Evolutionary conservation across 2,888 invertebrate species (phyloP), one percentile per base, ranked within the genome.

Genomic region (Chelonus formosanus): DNA sequence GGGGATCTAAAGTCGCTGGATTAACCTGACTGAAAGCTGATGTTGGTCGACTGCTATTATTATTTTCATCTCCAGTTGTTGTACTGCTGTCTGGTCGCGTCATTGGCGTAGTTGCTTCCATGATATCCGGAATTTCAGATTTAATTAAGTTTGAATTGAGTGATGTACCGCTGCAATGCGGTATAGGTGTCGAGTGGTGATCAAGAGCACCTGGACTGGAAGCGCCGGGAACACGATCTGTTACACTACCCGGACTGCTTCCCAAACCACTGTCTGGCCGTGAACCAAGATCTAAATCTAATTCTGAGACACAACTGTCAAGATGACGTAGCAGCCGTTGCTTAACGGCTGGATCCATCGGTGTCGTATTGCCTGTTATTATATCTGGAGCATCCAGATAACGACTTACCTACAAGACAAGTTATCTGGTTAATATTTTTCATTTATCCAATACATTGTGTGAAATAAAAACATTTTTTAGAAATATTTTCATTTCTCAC

Each of bases 341-440:
- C 67, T 88, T 86, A 10, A 89, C 86, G 2, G 88, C 88, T 1
- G 86, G 84, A 67, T 89, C 89, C 71, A 88, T 84, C 47, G 87
- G 85, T 36, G 86, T 85, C 79, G 88, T 87, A 62, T 83, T 84
- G 44, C 86, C 85, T 32, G 88, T 86, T 76, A 88, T 88, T 63
- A 88, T 87, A 77, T 89, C 89, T 6, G 89, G 88, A 0, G 88
- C 88, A 71, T 89, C 89, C 72, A 89, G 80, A 75, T 89, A 89
- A 44, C 86, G 84, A 62, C 87, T 84, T 63, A 88, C 86, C 85
- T 87, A 76, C 0, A 73, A 73, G 36, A 40, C 4, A 40, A 40
- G 4, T 47, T n/a, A 10, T 47, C 5, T 47, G 2, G 4, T 8
- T 47, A 20, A 20, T 20, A 20, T 20, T 20, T 20, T 20, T 20